Evolutionary conservation across 2,888 invertebrate species (phyloP).

Genomic region (Drosophila atripex): DNA sequence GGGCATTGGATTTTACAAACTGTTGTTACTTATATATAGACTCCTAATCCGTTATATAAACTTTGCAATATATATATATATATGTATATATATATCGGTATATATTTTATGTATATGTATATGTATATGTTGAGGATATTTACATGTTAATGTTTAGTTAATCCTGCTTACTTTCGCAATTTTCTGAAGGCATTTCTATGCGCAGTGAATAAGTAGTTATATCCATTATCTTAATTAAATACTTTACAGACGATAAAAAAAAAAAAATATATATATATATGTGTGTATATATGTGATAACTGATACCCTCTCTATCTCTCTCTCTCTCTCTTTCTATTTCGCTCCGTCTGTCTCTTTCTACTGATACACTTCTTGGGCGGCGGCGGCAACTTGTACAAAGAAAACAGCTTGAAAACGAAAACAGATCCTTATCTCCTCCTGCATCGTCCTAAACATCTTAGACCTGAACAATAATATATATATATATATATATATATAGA

Average conservation of each 20-base stretch:
- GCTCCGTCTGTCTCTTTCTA: constrained; percentile 39
- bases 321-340: constrained; percentile 23
- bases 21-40: constrained; percentile 24
- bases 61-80: constrained; percentile 29
- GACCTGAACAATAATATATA: constrained; percentile 11
- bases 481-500: background rate
- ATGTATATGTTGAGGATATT: constrained; percentile 45
- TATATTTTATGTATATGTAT: constrained; percentile 22
- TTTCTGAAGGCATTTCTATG: constrained; percentile 68
- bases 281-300: background rate
- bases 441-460: constrained; percentile 9
- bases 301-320: background rate
- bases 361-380: constrained; percentile 46
- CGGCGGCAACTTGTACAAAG: constrained; percentile 65
- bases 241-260: constrained; percentile 24
- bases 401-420: constrained; percentile 42
- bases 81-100: constrained; percentile 30
- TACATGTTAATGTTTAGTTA: constrained; percentile 62
- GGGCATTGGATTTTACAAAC: constrained; percentile 33
- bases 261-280: background rate
- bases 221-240: constrained; percentile 31
- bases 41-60: constrained; percentile 19
- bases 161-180: constrained; percentile 57
- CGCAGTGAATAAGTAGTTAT: constrained; percentile 45
- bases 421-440: constrained; percentile 3